phyloP scores from a whole-genome alignment of 2,113 vertebrate species.

The Colistium nudipinnis region DNA sequence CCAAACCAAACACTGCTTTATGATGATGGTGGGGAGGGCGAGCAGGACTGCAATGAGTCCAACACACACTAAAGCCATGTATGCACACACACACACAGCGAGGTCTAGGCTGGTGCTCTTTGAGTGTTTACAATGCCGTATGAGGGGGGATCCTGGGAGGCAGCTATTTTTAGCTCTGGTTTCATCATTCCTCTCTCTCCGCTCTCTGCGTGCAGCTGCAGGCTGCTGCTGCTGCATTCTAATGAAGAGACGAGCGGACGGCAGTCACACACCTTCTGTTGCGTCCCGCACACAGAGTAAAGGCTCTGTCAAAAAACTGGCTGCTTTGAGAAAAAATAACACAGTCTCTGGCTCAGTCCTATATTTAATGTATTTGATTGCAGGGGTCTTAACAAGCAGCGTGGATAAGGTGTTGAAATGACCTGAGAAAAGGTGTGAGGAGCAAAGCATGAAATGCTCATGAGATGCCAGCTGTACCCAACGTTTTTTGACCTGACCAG shows the following conservation, averaged over 20 bases:
- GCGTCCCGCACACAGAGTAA: background rate
- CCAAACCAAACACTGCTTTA: slow-evolving; percentile 73
- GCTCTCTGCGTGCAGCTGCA: slow-evolving; percentile 68
- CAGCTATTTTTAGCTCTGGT: slow-evolving; percentile 82
- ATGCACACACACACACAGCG: slow-evolving; percentile 26
- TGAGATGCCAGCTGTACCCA: background rate
- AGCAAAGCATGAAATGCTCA: slow-evolving; percentile 4
- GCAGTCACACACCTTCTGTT: slow-evolving; percentile 47
- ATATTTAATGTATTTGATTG: no score
- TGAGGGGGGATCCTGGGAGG: slow-evolving; percentile 84
- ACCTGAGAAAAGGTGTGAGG: background rate
- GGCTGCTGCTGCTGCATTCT: slow-evolving; percentile 75
- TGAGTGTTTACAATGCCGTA: slow-evolving; percentile 77
- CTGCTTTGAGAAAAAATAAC: background rate
- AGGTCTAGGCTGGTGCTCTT: slow-evolving; percentile 34
- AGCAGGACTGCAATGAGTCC: slow-evolving; percentile 43
- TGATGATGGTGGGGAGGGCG: slow-evolving; percentile 35
- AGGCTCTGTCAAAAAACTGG: background rate
- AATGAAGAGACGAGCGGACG: slow-evolving; percentile 68
- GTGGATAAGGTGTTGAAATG: no score
- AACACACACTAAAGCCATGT: slow-evolving; percentile 30
- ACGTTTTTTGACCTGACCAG: background rate
- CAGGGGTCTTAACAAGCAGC: no score
- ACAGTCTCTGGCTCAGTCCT: no score
- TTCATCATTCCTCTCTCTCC: slow-evolving; percentile 82